Conservation (phyloP, 2,797 vertebrate species). For the Sylvilagus floridanus region DNA sequence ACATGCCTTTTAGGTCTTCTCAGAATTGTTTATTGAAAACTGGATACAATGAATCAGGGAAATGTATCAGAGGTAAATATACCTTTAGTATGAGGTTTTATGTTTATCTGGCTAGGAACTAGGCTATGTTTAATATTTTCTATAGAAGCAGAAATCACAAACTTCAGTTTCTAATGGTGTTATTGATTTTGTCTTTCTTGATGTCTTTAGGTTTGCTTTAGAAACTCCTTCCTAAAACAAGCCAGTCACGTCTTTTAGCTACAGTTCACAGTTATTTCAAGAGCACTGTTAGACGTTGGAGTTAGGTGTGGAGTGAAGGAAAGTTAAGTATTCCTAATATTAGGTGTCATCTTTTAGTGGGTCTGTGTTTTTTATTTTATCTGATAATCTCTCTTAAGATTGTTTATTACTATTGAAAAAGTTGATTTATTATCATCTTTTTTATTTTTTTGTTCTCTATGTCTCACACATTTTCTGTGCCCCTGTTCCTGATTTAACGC, state of each 20-base stretch:
- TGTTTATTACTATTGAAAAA: neutral
- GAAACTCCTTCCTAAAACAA: neutral
- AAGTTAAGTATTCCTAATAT: neutral
- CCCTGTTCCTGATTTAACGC: neutral
- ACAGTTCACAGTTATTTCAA: neutral
- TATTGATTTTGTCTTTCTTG: conserved; percentile 1
- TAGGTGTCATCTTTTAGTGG: neutral
- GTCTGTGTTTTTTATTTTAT: neutral
- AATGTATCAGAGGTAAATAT: neutral
- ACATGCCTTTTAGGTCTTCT: neutral
- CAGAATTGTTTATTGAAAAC: neutral
- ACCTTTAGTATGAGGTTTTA: neutral
- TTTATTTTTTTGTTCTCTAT: neutral
- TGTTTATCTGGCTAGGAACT: conserved; percentile 14
- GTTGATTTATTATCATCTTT: neutral
- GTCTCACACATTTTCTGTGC: neutral
- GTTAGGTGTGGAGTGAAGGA: neutral
- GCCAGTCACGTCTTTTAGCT: neutral
- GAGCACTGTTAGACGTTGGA: neutral
- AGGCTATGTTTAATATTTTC: conserved; percentile 33
- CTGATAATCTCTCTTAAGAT: neutral
- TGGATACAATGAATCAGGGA: neutral
- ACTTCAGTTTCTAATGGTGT: neutral
- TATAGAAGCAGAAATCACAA: neutral
- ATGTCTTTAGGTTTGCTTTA: neutral